Evolutionary conservation across 1,140 invertebrate genomes (phyloP), one percentile per base, ranked within the genome.

Genomic region (Hetaerina americana): DNA sequence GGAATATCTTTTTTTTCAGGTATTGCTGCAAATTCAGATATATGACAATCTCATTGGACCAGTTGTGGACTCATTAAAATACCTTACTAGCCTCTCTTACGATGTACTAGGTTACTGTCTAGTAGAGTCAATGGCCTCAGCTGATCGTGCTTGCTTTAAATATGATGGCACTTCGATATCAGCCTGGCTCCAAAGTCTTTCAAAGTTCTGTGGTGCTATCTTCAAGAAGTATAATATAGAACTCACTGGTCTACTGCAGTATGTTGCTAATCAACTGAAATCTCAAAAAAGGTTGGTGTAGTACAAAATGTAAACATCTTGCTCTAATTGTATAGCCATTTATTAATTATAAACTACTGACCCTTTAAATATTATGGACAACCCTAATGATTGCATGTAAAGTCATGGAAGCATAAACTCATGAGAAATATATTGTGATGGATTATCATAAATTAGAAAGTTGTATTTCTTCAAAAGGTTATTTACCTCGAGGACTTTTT

Each of bases 151-250:
- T 76, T 84, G 90, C 66, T 88, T 91, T 73, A 96, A 96, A 78
- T 89, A 92, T 74, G 92, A 96, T 77, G 93, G 95, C 71, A 96
- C 93, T n/a, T 95, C 93, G 10, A 91, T 98, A 73, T 95, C 95
- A 8, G 83, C 91, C 5, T 99, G 97, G 97, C 84, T 99, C 8
- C 93, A 96, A 78, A 95, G 93, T 77, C 85, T 98, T 5, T 92
- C 96, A 0, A 93, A 89, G 66, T 99, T 99, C 82, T 93, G 94
- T 77, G 97, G 96, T 28, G 89, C 93, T 15, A 92, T 98, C 71
- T 98, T 94, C 79, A 97, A 98, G 82, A 98, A 99, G 81, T 99
- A 99, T 82, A 91, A 91, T 76, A 93, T 99, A 70, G 98, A 99
- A 81, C 84, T 99, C 66, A 92, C 93, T 12, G 96, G 96, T 18